Base-by-base conservation (phyloP, 2,113 vertebrate species). In the Callithrix jacchus region DNA sequence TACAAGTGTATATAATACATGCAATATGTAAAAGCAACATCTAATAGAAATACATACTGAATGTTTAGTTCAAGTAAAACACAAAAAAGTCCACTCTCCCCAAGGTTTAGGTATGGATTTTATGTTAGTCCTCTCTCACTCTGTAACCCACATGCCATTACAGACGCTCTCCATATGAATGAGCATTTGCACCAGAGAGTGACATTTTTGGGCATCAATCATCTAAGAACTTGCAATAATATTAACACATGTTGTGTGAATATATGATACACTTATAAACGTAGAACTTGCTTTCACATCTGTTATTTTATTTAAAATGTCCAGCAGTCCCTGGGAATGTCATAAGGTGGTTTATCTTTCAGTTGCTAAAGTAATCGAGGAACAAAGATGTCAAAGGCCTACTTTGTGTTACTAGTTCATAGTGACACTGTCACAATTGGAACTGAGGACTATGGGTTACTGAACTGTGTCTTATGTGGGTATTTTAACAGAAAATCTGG, bases 11-110 rank as follows among this genome's bases (percentile, higher is more conserved):
- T 40, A 23, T 14, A 30, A 42, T 79, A 61, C 42, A 42, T 42
- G 42, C 4, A 30, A 42, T 79, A 61, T 23, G 8, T 9, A 74
- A 74, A 52, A 27, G 23, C 25, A 71, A 11, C 25, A 83, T 40
- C 32, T 70, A 56, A 71, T 52, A 73, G 56, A 87, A 73, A 84
- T 85, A n/a, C 12, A 49, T 52, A 18, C 37, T 52, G 49, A 92
- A 76, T 88, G 61, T 61, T 87, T 49, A 61, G 7, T 35, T 96
- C 64, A 56, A 66, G n/a, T 21, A 91, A 94, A 86, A 45, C 11
- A 61, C n/a, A 14, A 47, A 74, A 54, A 74, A 6, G 23, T 37
- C 23, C 54, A 81, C 80, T 76, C 64, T 89, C 12, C 37, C 11
- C 20, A 2, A 74, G 64, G 18, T 30, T 83, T n/a, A 47, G 54